Evolutionary conservation across 2,888 invertebrate genomes (phyloP), one percentile per base, ranked within the genome.

Genomic region (Brachyopa scutellaris): DNA sequence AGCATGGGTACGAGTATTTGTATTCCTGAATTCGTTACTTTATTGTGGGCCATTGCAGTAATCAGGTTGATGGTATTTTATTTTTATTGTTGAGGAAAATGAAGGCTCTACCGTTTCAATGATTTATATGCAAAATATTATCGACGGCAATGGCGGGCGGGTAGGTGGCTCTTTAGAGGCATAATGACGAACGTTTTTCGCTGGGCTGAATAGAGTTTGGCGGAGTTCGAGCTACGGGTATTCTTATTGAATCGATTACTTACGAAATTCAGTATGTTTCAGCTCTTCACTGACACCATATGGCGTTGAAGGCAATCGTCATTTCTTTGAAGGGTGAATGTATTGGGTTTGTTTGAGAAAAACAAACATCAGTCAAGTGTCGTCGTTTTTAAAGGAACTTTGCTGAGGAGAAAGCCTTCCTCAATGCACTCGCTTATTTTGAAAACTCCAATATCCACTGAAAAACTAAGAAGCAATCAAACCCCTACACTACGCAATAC

Each of bases 91-190:
- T 70, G 67, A 67, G 49, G 26, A 67, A 61, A 69, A 53, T 62
- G 77, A 82, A 82, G 69, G 45, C 70, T 76, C 64, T 51, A 36
- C 62, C 40, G 47, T 69, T 47, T 13, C 70, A 76, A 77, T 82
- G 80, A 82, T 82, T 82, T 82, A 82, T 77, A 82, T 82, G 77
- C 70, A 77, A 82, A 82, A 76, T 76, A 82, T 77, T 82, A 77
- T 76, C 70, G 77, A 31, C 45, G 66, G 47, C 31, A 11, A 33
- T 11, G 8, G 38, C 19, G 57, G 19, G 67, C 47, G 49, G n/a
- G 38, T 26, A 8, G 69, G 23, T 9, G 31, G 64, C 11, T 29
- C n/a, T n/a, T n/a, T n/a, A n/a, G 55, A 26, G 33, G 47, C 79
- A 69, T 69, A 74, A 74, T 80, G 79, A 80, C 74, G 67, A 62